These are phyloP conservation scores for Trimorus sp. DNA, from an alignment of 2,888 invertebrate species.

Conservation along the genomic window DNA sequence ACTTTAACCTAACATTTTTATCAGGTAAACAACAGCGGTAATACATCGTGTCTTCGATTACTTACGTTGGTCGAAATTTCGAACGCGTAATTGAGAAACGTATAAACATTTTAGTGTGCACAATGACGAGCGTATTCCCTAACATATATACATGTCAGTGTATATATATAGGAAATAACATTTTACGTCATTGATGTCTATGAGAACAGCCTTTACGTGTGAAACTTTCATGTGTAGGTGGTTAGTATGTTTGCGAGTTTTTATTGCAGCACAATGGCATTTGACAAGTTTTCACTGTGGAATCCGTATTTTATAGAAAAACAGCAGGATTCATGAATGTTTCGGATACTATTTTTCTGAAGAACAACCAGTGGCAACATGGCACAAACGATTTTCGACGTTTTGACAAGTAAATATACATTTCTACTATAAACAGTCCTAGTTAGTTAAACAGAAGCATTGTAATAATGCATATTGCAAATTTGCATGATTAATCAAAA, in stretches of 20 bases:
- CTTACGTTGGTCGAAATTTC: too few relatives aligned
- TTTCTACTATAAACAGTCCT: slow-evolving; percentile 59
- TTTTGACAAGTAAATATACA: slow-evolving; percentile 75
- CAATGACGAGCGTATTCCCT: slow-evolving; percentile 6
- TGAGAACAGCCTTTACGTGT: slow-evolving; percentile 22
- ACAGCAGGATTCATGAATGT: slow-evolving; percentile 58
- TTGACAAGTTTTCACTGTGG: slow-evolving; percentile 69
- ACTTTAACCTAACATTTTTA: too few relatives aligned
- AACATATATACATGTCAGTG: neutral
- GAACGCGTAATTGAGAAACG: too few relatives aligned
- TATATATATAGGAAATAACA: neutral
- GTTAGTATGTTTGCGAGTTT: slow-evolving; percentile 31
- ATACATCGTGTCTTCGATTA: too few relatives aligned
- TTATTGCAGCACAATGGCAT: slow-evolving; percentile 65
- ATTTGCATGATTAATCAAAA: neutral
- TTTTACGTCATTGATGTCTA: slow-evolving; percentile 10
- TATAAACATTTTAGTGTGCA: neutral
- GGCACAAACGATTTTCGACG: slow-evolving; percentile 80
- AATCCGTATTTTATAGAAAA: slow-evolving; percentile 61
- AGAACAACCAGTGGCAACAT: slow-evolving; percentile 62
- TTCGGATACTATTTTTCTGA: slow-evolving; percentile 18
- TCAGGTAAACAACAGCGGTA: too few relatives aligned
- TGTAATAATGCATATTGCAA: neutral
- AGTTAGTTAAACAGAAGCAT: slow-evolving; percentile 21
- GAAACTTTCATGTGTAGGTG: slow-evolving; percentile 8